A percentile compares a stretch with the other conserved stretches of the same genome.
Evolutionary conservation across 2,888 invertebrate genomes (phyloP).

Genomic region (Neoaliturus tenellus): DNA sequence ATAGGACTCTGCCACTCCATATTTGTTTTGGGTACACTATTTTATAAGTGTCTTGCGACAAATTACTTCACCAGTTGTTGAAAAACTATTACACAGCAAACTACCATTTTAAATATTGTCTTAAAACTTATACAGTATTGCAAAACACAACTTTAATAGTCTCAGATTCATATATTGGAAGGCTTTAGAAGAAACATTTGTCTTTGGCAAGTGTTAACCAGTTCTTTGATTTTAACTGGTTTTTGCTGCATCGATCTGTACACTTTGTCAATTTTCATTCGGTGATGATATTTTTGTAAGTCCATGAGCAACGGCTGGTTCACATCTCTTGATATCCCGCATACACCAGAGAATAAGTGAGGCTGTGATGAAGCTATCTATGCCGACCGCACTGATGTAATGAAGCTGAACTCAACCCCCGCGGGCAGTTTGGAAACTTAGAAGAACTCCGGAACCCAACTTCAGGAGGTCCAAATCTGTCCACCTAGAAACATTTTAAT

Average conservation of each 20-base stretch:
- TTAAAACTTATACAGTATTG: too few relatives aligned
- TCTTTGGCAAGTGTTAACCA: too few relatives aligned
- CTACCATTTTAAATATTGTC: too few relatives aligned
- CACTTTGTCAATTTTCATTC: too few relatives aligned
- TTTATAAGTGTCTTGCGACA: too few relatives aligned
- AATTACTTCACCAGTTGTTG: too few relatives aligned
- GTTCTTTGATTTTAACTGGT: not conserved
- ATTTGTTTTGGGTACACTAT: too few relatives aligned
- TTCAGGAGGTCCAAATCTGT: not conserved
- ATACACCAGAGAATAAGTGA: constrained; percentile 17
- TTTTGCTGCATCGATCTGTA: not conserved
- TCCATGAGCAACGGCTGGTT: not conserved
- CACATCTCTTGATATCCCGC: not conserved
- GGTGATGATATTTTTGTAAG: too few relatives aligned
- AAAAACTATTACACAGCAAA: too few relatives aligned
- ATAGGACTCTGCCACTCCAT: too few relatives aligned
- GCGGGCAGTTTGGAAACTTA: not conserved
- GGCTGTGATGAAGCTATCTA: constrained; percentile 43
- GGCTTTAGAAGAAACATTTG: not conserved
- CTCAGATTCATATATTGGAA: not conserved
- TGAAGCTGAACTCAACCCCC: constrained; percentile 24
- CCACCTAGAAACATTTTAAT: constrained; percentile 14
- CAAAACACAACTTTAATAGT: not conserved
- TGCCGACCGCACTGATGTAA: constrained; percentile 36
- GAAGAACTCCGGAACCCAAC: constrained; percentile 7